Evolutionary conservation across 1,140 invertebrate genomes (phyloP).

Genomic region (Panagrolaimus sp.): DNA sequence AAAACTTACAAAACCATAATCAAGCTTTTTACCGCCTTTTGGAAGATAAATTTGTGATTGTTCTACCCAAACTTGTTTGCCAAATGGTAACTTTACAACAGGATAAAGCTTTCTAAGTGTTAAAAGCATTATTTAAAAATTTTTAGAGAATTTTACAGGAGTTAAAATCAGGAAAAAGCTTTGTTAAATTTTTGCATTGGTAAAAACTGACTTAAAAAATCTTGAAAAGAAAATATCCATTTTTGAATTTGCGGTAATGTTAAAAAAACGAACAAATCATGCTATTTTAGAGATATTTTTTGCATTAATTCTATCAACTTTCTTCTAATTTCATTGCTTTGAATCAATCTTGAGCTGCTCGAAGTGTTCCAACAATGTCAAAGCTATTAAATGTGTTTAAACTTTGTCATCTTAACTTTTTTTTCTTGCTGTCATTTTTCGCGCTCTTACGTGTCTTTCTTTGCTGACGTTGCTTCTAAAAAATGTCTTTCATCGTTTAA

Average conservation of each 20-base stretch:
- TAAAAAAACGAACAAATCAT: too few relatives aligned
- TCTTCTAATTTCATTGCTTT: too few relatives aligned
- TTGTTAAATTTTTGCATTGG: too few relatives aligned
- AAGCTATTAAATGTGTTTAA: too few relatives aligned
- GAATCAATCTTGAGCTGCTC: too few relatives aligned
- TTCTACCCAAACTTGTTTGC: conserved; percentile 8
- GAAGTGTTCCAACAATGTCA: too few relatives aligned
- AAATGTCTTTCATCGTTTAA: too few relatives aligned
- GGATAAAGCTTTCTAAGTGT: neutral
- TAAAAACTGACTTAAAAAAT: neutral
- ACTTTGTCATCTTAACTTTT: too few relatives aligned
- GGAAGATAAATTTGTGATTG: conserved; percentile 11
- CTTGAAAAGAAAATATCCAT: conserved; percentile 8
- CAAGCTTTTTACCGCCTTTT: conserved; percentile 14
- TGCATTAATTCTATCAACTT: too few relatives aligned
- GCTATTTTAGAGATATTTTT: too few relatives aligned
- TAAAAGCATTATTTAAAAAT: conserved; percentile 6
- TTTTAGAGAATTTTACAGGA: neutral
- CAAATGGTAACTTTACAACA: neutral
- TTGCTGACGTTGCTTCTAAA: neutral
- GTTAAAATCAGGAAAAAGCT: neutral
- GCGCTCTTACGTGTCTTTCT: neutral
- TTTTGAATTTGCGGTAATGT: too few relatives aligned
- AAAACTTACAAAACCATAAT: conserved; percentile 22
- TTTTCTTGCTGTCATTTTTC: neutral